Evolutionary conservation across 2,888 invertebrate genomes (phyloP), one percentile per base, ranked within the genome.

Genomic region (Nemotelus pantherinus): DNA sequence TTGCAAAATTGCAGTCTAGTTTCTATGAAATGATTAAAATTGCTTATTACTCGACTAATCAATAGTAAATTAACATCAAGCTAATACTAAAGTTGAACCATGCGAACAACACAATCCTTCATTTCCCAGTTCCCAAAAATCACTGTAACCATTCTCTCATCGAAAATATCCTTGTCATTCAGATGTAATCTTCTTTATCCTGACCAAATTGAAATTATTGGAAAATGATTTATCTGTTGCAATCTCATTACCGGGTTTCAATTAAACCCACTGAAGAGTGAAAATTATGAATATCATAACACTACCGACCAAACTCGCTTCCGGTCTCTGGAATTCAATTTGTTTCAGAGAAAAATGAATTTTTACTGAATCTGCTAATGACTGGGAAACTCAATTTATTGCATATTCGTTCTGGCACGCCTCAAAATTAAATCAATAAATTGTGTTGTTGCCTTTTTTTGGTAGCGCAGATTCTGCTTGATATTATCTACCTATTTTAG

Each of bases 161-260:
- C 4, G 58, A n/a, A 6, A 58, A 58, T 25, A 58, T 10, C 58
- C n/a, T n/a, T 58, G 39, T 68, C 48, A 53, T 39, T 41, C 60
- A 48, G 58, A 47, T 53, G 41, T 58, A 58, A 72, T 72, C 72
- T 72, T 58, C 58, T 9, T 58, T 47, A 58, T 41, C 25, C 58
- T 9, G 10, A n/a, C 10, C 2, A 71, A 71, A 71, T 71, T 55
- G 72, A 72, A 72, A 72, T 72, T 47, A 72, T 72, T 72, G 58
- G 60, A 72, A 72, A 72, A 72, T 72, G 68, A 68, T 71, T 71
- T 57, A 72, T 60, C 60, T 60, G 44, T 60, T 48, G 58, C 45
- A 72, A 72, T 72, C 72, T 72, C 72, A 72, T 72, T 72, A 72
- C 45, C 60, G 58, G 25, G 60, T 43, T 72, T 72, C 72, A 72